Base-by-base conservation (phyloP, 2,113 vertebrate species). In the Oreochromis tanganicae region DNA sequence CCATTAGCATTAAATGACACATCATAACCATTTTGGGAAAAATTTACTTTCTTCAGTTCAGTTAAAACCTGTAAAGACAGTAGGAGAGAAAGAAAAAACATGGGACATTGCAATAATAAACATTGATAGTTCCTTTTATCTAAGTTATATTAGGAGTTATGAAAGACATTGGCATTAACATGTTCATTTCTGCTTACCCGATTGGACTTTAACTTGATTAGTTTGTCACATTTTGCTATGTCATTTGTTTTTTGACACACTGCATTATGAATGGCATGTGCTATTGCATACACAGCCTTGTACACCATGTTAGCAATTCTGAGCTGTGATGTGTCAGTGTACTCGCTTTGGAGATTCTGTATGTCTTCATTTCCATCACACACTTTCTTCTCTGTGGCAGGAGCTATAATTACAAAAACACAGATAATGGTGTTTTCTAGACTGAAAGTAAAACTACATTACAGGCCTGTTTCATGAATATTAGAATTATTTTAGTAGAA, bases 1-100 rank as follows among this genome's bases (percentile, higher is more conserved):
- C 17, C 50, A 52, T 52, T 52, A 16, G 52, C 57, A 88, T 96
- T 95, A 82, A 96, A 96, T 17, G 93, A 95, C 21, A 96, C 90
- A 14, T 75, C 55, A 63, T 95, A 92, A 66, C 93, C 92, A 61
- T 95, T 96, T 6, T 56, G 84, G 3, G 93, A 88, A 90, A 96
- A 94, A 52, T 93, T 92, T 0, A 96, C 94, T 61, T 29, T 83
- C 55, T 93, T 96, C 12, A 96, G 71, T 16, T 95, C 81, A 16
- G 66, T 52, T 5, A 94, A 48, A 82, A 96, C 82, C 95, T 96
- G 17, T 12, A 36, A 9, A 52, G 21, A 4, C 3, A 24, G 16
- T 4, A 27, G 34, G 1, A 52, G 24, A 34, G 17, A 6, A 21
- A 50, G 27, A 2, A 63, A 2, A 5, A 9, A 56, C 17, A 52